Evolutionary conservation across 1,140 invertebrate genomes (phyloP), one percentile per base, ranked within the genome.

Genomic region (Atta texana): DNA sequence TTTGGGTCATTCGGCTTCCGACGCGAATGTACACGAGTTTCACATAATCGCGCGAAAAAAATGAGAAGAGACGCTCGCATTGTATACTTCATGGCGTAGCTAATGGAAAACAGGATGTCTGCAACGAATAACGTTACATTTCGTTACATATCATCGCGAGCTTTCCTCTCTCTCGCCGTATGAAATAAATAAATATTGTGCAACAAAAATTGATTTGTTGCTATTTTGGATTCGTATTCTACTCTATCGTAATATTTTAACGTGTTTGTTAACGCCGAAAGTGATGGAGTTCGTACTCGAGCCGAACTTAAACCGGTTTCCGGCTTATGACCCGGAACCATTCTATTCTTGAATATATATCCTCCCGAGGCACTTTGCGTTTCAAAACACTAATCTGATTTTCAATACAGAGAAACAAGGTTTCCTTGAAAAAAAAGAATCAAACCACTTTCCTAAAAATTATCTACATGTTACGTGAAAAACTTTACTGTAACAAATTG

Each of bases 221-320:
- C 63, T 39, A 44, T 57, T 59, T 71, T 31, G 21, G 39, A 49
- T 4, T 44, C 66, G 21, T 69, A 69, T n/a, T 81, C 53, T 24
- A 57, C 1, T 69, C 44, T 16, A 44, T 71, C 31, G 8, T 44
- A 12, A 21, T 10, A 6, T 12, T 31, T 24, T 64, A 74, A 75
- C 7, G 31, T 4, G 39, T 49, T 34, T 31, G 44, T 71, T 61
- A 10, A 39, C 57, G 44, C 7, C 21, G 28, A 55, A 85, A 21
- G 81, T 63, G 81, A 76, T n/a, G 39, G 81, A 75, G 57, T 21
- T 76, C n/a, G 3, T 18, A 39, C 21, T 12, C 21, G 21, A n/a
- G 24, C 61, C 55, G 21, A 64, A 53, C 44, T 63, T 85, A 85
- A 75, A 85, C 81, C 59, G 71, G 81, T 85, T 64, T 39, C 71